Conservation (phyloP, 2,888 invertebrate species). For the Apotomis betuletana region DNA sequence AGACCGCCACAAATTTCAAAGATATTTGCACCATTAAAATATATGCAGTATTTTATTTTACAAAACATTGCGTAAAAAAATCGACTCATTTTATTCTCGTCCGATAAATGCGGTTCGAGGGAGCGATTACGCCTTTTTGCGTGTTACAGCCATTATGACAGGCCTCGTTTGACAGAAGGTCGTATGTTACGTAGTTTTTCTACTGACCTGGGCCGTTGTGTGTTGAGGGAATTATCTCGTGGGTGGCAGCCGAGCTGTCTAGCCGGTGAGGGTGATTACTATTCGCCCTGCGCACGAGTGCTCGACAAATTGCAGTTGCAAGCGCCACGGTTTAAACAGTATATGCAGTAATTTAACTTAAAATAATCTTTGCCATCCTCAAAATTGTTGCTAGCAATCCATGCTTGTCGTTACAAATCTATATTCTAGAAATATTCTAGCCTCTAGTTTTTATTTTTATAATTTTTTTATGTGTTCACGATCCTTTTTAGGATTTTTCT, state of each 20-base stretch:
- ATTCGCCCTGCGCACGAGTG: constrained; percentile 52
- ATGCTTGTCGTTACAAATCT: no score
- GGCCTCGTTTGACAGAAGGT: neutral
- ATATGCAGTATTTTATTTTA: no score
- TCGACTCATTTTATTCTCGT: neutral
- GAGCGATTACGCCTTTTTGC: constrained; percentile 12
- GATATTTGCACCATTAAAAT: no score
- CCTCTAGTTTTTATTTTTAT: no score
- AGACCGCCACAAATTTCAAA: no score
- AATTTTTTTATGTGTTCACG: no score
- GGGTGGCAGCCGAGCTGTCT: constrained; percentile 45
- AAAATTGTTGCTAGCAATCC: no score
- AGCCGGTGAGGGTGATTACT: constrained; percentile 50
- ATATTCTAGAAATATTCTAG: no score
- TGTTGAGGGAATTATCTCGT: constrained; percentile 14
- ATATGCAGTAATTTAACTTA: constrained; percentile 3
- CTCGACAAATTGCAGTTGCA: constrained; percentile 50
- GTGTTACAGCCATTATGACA: neutral
- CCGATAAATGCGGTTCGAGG: constrained; percentile 3
- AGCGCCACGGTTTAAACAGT: constrained; percentile 9
- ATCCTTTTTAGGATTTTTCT: no score
- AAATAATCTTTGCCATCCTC: neutral
- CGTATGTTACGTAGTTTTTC: neutral
- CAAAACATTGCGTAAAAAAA: no score
- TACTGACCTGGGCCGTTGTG: neutral